Evolutionary conservation across 2,797 vertebrate genomes (phyloP).

Genomic region (Clarias platycephalus): DNA sequence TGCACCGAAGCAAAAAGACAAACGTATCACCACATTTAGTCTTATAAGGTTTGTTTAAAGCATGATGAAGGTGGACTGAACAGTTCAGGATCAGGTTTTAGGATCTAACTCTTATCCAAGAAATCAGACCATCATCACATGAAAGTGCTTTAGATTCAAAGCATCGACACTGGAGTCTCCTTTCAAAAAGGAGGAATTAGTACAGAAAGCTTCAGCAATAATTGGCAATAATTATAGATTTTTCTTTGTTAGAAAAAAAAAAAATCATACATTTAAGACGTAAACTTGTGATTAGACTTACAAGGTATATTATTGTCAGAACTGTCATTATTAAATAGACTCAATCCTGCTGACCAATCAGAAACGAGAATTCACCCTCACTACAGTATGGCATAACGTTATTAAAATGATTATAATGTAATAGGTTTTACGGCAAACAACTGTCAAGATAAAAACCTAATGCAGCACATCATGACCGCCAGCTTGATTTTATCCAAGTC

Average conservation of each 20-base stretch:
- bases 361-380: neutral
- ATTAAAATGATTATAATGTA: neutral
- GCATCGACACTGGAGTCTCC: neutral
- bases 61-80: neutral
- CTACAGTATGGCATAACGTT: neutral
- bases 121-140: neutral
- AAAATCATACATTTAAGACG: neutral
- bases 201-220: neutral
- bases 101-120: neutral
- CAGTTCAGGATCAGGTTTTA: neutral
- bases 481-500: neutral
- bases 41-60: too few relatives aligned
- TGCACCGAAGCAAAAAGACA: conserved; percentile 56
- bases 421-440: neutral
- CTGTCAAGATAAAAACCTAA: neutral
- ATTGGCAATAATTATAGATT: neutral
- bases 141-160: neutral
- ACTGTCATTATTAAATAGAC: neutral
- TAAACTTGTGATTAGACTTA: neutral
- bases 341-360: neutral
- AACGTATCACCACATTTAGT: neutral
- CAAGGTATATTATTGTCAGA: neutral
- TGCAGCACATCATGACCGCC: neutral
- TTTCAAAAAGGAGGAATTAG: neutral
- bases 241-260: neutral